Evolutionary conservation across 1,140 invertebrate genomes (phyloP).

Genomic region (Ostrea denselamellosa): DNA sequence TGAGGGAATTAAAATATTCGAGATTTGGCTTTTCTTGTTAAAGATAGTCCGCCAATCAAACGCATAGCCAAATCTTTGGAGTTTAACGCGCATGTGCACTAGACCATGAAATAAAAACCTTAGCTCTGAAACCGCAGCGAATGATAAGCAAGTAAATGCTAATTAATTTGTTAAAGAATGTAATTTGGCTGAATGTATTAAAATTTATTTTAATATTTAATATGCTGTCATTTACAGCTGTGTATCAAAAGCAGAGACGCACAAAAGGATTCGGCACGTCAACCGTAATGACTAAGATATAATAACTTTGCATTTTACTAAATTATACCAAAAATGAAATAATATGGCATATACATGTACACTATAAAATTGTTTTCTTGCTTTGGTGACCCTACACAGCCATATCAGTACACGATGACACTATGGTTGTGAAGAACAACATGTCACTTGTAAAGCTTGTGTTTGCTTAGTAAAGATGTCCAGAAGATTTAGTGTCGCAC

Average conservation of each 20-base stretch:
- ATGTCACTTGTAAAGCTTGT: slow-evolving; percentile 30
- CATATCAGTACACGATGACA: not conserved
- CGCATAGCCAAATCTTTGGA: not conserved
- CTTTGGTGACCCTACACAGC: not conserved
- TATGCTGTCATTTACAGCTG: slow-evolving; percentile 16
- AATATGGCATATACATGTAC: not conserved
- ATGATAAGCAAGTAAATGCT: slow-evolving; percentile 23
- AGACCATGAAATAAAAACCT: slow-evolving; percentile 3
- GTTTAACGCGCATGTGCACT: not conserved
- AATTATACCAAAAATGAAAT: not conserved
- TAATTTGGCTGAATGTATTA: slow-evolving; percentile 2
- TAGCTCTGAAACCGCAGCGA: slow-evolving; percentile 1
- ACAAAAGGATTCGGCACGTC: not conserved
- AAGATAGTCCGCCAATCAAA: slow-evolving; percentile 17
- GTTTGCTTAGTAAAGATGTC: slow-evolving; percentile 17
- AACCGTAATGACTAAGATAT: not conserved
- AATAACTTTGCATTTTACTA: not conserved
- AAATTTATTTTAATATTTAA: slow-evolving; percentile 23
- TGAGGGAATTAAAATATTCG: slow-evolving; percentile 12
- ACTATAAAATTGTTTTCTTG: not conserved
- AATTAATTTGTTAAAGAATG: slow-evolving; percentile 35
- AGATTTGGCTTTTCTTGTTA: slow-evolving; percentile 25
- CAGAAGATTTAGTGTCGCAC: not conserved
- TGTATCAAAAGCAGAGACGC: slow-evolving; percentile 2
- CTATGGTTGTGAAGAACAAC: not conserved